These are phyloP conservation scores for Microctenopoma steveboyesi DNA, from an alignment of 2,797 vertebrate genomes.

Conservation along the genomic window DNA sequence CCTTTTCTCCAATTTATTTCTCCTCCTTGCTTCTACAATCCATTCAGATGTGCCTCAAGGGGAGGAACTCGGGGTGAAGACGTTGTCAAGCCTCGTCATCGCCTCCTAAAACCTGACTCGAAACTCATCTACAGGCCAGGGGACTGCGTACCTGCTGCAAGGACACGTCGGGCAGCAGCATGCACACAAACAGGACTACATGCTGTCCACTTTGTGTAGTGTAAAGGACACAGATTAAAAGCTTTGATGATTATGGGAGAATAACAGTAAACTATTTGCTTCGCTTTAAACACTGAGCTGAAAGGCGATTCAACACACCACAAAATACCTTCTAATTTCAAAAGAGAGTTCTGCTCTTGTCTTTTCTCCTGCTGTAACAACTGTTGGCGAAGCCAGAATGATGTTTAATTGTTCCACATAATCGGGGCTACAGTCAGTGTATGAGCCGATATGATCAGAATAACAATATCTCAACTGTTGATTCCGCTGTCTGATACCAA, in stretches of 20 bases:
- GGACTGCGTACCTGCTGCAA: conserved; percentile 57
- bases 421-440: conserved; percentile 53
- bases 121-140: conserved; percentile 64
- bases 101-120: conserved; percentile 65
- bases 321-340: conserved; percentile 47
- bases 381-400: conserved; percentile 41
- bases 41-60: conserved; percentile 81
- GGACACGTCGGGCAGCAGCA: conserved; percentile 51
- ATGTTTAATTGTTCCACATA: conserved; percentile 67
- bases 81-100: conserved; percentile 58
- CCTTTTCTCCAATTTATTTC: conserved; percentile 86
- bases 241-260: conserved; percentile 14
- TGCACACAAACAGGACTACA: conserved; percentile 45
- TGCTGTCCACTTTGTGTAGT: conserved; percentile 42
- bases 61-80: conserved; percentile 76
- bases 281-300: conserved; percentile 35
- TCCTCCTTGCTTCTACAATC: conserved; percentile 79
- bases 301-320: conserved; percentile 38
- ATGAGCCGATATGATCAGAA: conserved; percentile 69
- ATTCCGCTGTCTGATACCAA: conserved; percentile 62
- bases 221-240: conserved; percentile 45
- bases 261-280: conserved; percentile 42
- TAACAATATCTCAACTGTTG: conserved; percentile 67
- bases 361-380: conserved; percentile 40
- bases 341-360: conserved; percentile 28